Evolutionary conservation across 2,888 invertebrate species (phyloP), one percentile per base, ranked within the genome.

Genomic region (Rhynchonema sp.): DNA sequence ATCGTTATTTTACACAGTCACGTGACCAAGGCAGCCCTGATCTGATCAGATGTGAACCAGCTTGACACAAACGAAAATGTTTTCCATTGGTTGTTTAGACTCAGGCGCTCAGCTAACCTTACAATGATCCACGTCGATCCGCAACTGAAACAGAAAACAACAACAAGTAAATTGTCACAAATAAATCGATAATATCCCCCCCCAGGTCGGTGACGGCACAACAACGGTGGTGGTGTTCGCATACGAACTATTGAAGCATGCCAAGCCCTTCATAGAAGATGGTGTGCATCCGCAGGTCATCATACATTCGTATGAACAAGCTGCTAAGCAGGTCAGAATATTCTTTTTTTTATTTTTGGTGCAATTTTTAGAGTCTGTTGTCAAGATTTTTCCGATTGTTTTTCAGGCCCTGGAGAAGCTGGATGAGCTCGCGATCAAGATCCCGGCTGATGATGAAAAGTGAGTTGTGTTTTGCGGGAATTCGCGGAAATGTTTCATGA

Each of bases 141-240:
- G n/a, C n/a, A n/a, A n/a, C n/a, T n/a, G n/a, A n/a, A n/a, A n/a
- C n/a, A n/a, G n/a, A n/a, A n/a, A n/a, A 38, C 17, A 38, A 38
- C 38, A 13, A 38, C 38, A 38, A 17, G 9, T 38, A 38, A 38
- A 38, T 17, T 13, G 17, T 38, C 17, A 38, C 38, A 38, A n/a
- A 38, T 38, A 17, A 38, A 38, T 38, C 38, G 38, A 6, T 17
- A 9, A 22, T 25, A 9, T 6, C n/a, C 52, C 6, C 6, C 25
- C n/a, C 17, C 53, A 89, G 87, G 87, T 98, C 59, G 98, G 98
- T 2, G 98, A 98, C 77, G 98, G 98, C 9, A 98, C 98, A 17
- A 99, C 98, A 13, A 90, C 87, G 59, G 98, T 98, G 30, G 94
- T 96, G 1, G 78, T 98, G 62, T 76, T 99, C 58, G 90, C 96